Evolutionary conservation across 2,113 vertebrate genomes (phyloP), one percentile per base, ranked within the genome.

Genomic region (Cyprinodon variegatus): DNA sequence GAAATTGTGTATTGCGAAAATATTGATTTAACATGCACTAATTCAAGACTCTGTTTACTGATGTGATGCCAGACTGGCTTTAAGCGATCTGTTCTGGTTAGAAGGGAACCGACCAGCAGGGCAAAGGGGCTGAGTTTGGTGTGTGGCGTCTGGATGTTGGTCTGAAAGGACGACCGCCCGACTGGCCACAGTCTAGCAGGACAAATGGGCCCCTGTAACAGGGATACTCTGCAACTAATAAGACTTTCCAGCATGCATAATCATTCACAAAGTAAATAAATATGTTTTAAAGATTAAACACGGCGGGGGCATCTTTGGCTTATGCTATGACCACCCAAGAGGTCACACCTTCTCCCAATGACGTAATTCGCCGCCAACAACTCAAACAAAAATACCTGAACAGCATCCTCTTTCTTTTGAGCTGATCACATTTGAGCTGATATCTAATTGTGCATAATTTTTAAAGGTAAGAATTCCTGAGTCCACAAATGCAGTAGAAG

Each of bases 241-340:
- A 69, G 79, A 75, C 74, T 93, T 94, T 92, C 91, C 88, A 92
- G 83, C 78, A 73, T 90, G 89, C 91, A 91, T 93, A 92, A 93
- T 93, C 86, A 88, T 91, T 86, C 89, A 75, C 70, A 93, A 90
- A 75, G 82, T 89, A 94, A 93, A 94, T 89, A 93, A 94, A 93
- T 92, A 94, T 90, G 92, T 83, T 77, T 84, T 68, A 60, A 67
- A 85, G 90, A 92, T 90, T 92, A 93, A 93, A 94, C 89, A 93
- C 41, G 50, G 67, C 45, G n/a, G 82, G 81, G 83, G 86, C 89
- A 92, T 90, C 88, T 76, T 92, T 94, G 92, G 90, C 89, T 43
- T 20, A 4, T 36, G 57, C 72, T 20, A 1, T 3, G 93, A 81
- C 94, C 94, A 94, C 92, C 92, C 92, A 92, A 71, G 71, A 79